phyloP scores from a whole-genome alignment of 2,888 invertebrate genomes.

The Orthosia incerta region DNA sequence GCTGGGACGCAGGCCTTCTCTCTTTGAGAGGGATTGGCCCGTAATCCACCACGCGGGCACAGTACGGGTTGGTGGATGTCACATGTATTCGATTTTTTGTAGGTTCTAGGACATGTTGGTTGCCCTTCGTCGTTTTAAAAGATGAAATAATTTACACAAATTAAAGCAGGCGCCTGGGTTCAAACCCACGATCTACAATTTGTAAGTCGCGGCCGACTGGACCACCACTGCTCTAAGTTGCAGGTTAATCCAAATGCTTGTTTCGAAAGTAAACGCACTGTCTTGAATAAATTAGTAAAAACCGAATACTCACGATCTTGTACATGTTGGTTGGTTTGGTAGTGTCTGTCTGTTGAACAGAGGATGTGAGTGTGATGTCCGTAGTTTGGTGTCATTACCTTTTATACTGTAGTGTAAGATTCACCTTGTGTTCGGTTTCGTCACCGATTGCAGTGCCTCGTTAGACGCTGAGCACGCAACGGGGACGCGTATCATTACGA shows the following conservation, averaged over 20 bases:
- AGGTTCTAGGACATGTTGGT: no score
- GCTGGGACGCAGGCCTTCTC: no score
- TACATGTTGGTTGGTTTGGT: conserved; percentile 81
- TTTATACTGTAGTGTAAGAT: conserved; percentile 87
- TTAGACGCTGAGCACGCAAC: conserved; percentile 85
- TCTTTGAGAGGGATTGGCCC: no score
- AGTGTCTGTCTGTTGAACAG: conserved; percentile 77
- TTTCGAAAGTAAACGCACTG: background rate
- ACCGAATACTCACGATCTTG: conserved; percentile 80
- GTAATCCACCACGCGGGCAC: no score
- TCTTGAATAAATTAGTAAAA: background rate
- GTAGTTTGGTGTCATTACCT: conserved; percentile 83
- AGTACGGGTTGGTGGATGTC: no score
- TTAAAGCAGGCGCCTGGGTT: no score
- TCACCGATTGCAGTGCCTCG: conserved; percentile 80
- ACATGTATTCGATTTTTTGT: no score
- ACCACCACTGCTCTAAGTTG: no score
- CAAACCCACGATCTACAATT: no score
- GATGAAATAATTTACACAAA: no score
- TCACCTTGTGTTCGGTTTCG: conserved; percentile 88
- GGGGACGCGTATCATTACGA: conserved; percentile 82
- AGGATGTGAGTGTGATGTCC: conserved; percentile 83
- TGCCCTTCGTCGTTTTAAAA: no score
- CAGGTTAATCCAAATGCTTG: background rate
- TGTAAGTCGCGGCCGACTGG: no score